Conservation (phyloP, 2,113 vertebrate genomes). For the Condylura cristata region DNA sequence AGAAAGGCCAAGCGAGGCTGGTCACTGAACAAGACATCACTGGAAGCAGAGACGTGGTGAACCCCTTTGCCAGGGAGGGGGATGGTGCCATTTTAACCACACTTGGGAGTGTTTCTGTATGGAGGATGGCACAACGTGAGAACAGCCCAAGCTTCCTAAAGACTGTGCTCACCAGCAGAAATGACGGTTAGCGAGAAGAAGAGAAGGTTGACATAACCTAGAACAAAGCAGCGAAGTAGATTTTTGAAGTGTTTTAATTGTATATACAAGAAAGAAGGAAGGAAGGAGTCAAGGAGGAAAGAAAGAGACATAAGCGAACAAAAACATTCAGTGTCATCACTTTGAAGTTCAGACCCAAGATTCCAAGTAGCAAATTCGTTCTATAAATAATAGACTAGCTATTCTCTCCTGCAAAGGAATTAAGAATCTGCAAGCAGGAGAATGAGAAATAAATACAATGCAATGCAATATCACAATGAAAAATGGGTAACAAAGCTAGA, state of each 20-base stretch:
- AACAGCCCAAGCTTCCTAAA: not conserved
- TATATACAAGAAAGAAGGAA: not conserved
- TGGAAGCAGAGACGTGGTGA: not conserved
- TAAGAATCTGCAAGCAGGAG: not conserved
- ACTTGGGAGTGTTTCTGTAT: not conserved
- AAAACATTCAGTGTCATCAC: not conserved
- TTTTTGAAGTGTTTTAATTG: not conserved
- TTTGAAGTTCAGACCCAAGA: constrained; percentile 14
- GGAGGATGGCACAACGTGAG: not conserved
- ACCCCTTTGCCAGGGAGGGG: not conserved
- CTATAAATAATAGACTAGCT: not conserved
- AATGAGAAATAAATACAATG: not conserved
- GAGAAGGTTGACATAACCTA: not conserved
- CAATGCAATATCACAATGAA: not conserved
- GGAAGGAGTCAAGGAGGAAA: not conserved
- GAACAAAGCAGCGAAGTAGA: not conserved
- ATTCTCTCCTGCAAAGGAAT: not conserved
- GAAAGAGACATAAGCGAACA: not conserved
- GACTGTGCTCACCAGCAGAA: not conserved
- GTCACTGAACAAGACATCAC: not conserved
- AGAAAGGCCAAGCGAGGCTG: not conserved
- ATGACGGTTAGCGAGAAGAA: not conserved
- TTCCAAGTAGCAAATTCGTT: not conserved
- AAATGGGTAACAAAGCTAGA: not conserved
- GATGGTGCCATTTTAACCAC: too few species aligned